Evolutionary conservation across 1,140 invertebrate species (phyloP).

Genomic region (Sycophaga agraensis): DNA sequence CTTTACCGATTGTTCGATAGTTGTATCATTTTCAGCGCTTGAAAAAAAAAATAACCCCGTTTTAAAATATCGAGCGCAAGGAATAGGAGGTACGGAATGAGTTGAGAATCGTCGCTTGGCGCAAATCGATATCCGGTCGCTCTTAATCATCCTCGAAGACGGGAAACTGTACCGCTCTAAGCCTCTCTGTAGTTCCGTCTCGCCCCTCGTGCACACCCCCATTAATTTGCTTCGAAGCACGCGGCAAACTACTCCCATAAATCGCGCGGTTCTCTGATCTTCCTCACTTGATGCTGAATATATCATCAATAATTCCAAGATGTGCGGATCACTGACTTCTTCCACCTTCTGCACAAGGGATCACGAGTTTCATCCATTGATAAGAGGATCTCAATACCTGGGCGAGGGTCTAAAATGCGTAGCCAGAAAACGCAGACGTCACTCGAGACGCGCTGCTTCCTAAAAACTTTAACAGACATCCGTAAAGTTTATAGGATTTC

Average conservation of each 20-base stretch:
- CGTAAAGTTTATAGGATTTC: slow-evolving; percentile 5
- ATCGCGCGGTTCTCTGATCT: slow-evolving; percentile 1
- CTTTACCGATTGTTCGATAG: too few species aligned
- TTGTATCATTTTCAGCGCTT: too few species aligned
- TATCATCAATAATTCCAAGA: neutral
- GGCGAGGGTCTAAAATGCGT: neutral
- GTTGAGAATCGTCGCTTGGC: slow-evolving; percentile 26
- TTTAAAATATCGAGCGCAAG: too few species aligned
- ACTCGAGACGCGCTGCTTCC: neutral
- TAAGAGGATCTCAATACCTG: neutral
- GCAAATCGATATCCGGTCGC: slow-evolving; percentile 31
- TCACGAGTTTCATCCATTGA: neutral
- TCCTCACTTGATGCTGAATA: neutral
- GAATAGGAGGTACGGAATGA: neutral
- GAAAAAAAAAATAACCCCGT: too few species aligned
- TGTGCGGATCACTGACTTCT: neutral
- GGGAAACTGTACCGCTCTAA: neutral
- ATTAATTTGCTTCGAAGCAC: slow-evolving; percentile 21
- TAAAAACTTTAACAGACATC: slow-evolving; percentile 9
- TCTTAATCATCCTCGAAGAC: slow-evolving; percentile 22
- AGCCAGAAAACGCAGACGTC: neutral
- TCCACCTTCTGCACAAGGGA: neutral
- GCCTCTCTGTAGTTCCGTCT: neutral
- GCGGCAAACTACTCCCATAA: slow-evolving; percentile 9
- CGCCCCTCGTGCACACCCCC: neutral